Evolutionary conservation across 2,888 invertebrate species (phyloP).

Genomic region (Dione vanillae): DNA sequence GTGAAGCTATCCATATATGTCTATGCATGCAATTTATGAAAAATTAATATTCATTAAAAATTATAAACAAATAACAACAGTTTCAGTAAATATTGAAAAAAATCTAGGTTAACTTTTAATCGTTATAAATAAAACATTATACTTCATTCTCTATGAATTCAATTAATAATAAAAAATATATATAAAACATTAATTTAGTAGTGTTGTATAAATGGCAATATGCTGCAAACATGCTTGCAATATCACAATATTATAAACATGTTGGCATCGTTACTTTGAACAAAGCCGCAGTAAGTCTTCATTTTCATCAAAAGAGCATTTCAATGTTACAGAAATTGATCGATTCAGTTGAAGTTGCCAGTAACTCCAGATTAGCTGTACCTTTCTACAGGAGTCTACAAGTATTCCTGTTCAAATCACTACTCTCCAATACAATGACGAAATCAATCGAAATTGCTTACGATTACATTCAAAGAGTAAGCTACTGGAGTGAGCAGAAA

Average conservation of each 20-base stretch:
- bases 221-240: not conserved
- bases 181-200: no score
- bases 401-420: slow-evolving; percentile 65
- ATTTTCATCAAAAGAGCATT: slow-evolving; percentile 40
- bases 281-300: slow-evolving; percentile 6
- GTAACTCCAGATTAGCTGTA: slow-evolving; percentile 48
- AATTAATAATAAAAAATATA: no score
- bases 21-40: no score
- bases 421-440: slow-evolving; percentile 61
- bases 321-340: slow-evolving; percentile 44
- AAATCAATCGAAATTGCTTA: slow-evolving; percentile 61
- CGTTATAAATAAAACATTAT: no score
- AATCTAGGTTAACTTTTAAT: no score
- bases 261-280: slow-evolving; percentile 4
- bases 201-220: no score
- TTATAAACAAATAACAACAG: not conserved
- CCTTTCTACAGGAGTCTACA: slow-evolving; percentile 56
- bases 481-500: slow-evolving; percentile 19
- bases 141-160: no score
- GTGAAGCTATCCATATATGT: no score
- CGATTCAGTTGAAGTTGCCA: slow-evolving; percentile 52
- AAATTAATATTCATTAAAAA: not conserved
- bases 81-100: no score
- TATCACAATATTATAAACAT: not conserved
- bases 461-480: slow-evolving; percentile 58